Evolutionary conservation across 2,797 vertebrate genomes (phyloP), one percentile per base, ranked within the genome.

Genomic region (Muscicapa striata): DNA sequence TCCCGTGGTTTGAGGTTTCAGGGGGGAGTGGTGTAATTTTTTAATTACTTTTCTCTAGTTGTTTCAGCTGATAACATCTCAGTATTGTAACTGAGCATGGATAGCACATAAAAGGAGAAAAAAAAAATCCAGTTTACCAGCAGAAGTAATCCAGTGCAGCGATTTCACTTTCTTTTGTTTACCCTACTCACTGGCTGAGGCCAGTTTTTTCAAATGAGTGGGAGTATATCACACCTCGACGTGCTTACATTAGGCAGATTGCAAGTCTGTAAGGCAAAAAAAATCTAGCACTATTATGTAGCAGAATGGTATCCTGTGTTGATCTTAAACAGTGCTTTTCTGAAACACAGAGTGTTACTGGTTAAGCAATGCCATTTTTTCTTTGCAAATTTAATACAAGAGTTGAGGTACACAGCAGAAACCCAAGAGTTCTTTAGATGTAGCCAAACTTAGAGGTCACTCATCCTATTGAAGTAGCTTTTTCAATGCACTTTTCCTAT

Each of bases 1-100:
- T 62, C 72, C 73, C 93, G n/a, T 29, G 43, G 85, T 55, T 88
- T 88, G 91, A 93, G 76, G 90, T 73, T 94, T 91, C 80, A 93
- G 69, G 83, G 90, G 36, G 79, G 66, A 91, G 54, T 43, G 24
- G 40, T 48, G 55, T 43, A 11, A 41, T 54, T 59, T 94, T 91
- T 83, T 48, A 64, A 78, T 91, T 82, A 59, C 40, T 77, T 48
- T 84, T 93, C 52, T 23, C 69, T 48, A 41, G 83, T 84, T 90
- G 41, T 90, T 93, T 86, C 84, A 78, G 61, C 70, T 84, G 87
- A 83, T 93, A 74, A 51, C 51, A 93, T 95, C 81, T 87, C 55
- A 10, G 22, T 68, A 32, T 45, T 55, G 62, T 58, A 78, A 86
- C 86, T 69, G 41, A 93, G 70, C 40, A 27, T 5, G 15, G 54